Conservation (phyloP, 2,113 vertebrate genomes). For the Recurvirostra avosetta region DNA sequence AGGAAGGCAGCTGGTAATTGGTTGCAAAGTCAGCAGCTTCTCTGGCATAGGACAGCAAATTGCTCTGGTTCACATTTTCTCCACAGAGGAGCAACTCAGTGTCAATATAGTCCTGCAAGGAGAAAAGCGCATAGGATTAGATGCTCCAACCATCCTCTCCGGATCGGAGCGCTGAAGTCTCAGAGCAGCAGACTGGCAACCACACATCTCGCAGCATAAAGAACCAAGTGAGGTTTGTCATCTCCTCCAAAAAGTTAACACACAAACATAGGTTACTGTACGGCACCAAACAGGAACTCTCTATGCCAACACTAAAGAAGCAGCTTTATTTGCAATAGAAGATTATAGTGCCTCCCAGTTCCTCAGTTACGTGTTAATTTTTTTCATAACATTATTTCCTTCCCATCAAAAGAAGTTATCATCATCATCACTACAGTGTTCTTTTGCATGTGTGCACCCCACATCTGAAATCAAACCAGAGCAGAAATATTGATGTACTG, state of each 20-base stretch:
- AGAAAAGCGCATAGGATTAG: not conserved
- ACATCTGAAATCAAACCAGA: not conserved
- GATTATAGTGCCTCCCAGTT: not conserved
- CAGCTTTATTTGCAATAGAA: not conserved
- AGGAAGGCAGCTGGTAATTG: constrained; percentile 92
- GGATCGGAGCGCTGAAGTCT: not conserved
- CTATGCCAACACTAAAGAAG: not conserved
- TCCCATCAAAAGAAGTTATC: not conserved
- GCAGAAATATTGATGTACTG: accelerated
- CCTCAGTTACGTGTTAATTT: not conserved
- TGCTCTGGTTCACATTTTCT: constrained; percentile 92
- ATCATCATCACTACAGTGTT: not conserved
- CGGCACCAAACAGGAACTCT: not conserved
- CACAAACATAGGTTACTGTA: not conserved
- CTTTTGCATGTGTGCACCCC: not conserved
- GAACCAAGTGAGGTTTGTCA: not conserved
- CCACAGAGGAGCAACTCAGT: constrained; percentile 87
- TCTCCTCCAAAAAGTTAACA: not conserved
- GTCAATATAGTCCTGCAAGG: constrained; percentile 85
- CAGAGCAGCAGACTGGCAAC: not conserved
- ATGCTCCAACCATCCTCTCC: not conserved
- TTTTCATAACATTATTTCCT: not conserved
- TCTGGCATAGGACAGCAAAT: constrained; percentile 88
- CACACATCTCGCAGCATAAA: not conserved
- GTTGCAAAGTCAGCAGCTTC: constrained; percentile 97